phyloP scores from a whole-genome alignment of 23 tunicate species.

The Aplidium turbinatum region DNA sequence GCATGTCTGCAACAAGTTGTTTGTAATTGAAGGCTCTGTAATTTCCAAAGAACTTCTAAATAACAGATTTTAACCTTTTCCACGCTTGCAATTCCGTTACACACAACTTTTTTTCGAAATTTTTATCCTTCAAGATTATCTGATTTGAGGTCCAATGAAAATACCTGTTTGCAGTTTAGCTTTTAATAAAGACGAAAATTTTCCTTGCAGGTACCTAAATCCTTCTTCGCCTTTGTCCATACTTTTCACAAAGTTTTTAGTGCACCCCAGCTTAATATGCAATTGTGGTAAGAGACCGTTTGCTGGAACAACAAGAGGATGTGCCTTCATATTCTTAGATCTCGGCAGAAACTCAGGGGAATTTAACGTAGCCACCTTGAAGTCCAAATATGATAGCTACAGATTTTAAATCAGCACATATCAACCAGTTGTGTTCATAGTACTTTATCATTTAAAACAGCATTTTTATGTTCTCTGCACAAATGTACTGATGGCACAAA shows the following conservation, averaged over 20 bases:
- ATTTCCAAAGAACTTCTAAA: slow-evolving; percentile 20
- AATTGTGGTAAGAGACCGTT: slow-evolving; percentile 14
- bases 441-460: slow-evolving; percentile 18
- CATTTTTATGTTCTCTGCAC: slow-evolving; percentile 29
- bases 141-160: slow-evolving; percentile 36
- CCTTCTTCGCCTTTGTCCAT: slow-evolving; percentile 5
- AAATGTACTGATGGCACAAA: slow-evolving; percentile 18
- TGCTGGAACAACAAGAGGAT: slow-evolving; percentile 18
- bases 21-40: slow-evolving; percentile 14
- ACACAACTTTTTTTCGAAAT: slow-evolving; percentile 21
- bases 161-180: slow-evolving; percentile 27
- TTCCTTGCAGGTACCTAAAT: slow-evolving; percentile 23
- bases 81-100: slow-evolving; percentile 32
- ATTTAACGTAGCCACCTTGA: slow-evolving; percentile 21
- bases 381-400: slow-evolving; percentile 21
- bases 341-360: slow-evolving; percentile 2
- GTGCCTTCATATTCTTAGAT: slow-evolving; percentile 13
- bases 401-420: slow-evolving; percentile 33
- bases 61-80: slow-evolving; percentile 11
- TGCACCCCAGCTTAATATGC: slow-evolving; percentile 29
- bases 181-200: background rate
- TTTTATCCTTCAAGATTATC: slow-evolving; percentile 18
- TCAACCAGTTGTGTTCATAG: slow-evolving; percentile 18
- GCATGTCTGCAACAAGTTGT: slow-evolving; percentile 33
- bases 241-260: slow-evolving; percentile 33